Percentiles rank a stretch among this genome's conserved stretches.
These are phyloP conservation scores for Sinotaia quadrata DNA, from an alignment of 2,888 invertebrate species.

Conservation along the genomic window DNA sequence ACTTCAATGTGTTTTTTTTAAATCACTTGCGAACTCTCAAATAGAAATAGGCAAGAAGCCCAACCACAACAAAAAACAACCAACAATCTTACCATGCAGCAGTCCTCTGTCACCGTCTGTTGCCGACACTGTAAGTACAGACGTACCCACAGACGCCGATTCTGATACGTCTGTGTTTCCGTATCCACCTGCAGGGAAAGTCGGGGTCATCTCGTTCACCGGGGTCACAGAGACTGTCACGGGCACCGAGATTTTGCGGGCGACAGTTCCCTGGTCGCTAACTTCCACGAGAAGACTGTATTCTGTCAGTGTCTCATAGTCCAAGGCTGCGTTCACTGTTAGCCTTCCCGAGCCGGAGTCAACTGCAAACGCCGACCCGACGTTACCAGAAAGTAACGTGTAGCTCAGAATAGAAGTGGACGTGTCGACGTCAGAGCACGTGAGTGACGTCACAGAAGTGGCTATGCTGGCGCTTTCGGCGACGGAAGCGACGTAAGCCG, in stretches of 20 bases:
- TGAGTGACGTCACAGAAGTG: slow-evolving; percentile 19
- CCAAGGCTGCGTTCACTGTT: slow-evolving; percentile 39
- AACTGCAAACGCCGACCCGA: slow-evolving; percentile 35
- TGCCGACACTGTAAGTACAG: slow-evolving; percentile 41
- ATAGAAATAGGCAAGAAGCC: too few species aligned
- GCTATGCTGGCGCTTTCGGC: slow-evolving; percentile 37
- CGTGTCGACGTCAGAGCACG: slow-evolving; percentile 32
- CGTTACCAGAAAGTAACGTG: slow-evolving; percentile 17
- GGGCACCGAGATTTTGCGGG: slow-evolving; percentile 29
- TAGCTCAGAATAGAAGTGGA: slow-evolving; percentile 27
- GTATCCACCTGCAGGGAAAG: slow-evolving; percentile 42
- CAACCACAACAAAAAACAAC: too few species aligned
- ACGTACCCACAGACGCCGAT: slow-evolving; percentile 35
- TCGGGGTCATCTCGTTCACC: slow-evolving; percentile 41
- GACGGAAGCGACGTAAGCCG: slow-evolving; percentile 25
- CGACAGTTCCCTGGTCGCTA: slow-evolving; percentile 45
- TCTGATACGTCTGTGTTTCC: slow-evolving; percentile 41
- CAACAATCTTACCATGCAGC: slow-evolving; percentile 38
- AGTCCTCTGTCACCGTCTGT: slow-evolving; percentile 49
- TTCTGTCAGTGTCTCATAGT: slow-evolving; percentile 50
- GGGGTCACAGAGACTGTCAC: slow-evolving; percentile 39
- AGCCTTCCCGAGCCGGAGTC: slow-evolving; percentile 40
- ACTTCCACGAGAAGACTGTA: slow-evolving; percentile 42
- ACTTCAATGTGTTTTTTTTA: too few species aligned
- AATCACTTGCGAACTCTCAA: too few species aligned